phyloP scores from a whole-genome alignment of 2,888 invertebrate species.

The Amphipoea lucens region DNA sequence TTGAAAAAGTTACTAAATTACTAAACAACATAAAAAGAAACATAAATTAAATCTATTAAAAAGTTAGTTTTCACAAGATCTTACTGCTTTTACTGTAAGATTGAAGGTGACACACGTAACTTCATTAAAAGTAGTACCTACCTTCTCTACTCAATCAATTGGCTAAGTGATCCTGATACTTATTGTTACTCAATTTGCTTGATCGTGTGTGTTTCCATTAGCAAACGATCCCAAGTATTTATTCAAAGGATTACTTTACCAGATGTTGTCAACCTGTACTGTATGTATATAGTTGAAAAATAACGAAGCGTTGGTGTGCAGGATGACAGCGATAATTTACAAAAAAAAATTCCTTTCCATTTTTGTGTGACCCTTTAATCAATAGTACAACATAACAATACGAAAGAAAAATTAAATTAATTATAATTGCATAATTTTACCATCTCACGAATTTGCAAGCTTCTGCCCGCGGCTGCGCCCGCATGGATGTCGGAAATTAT shows the following conservation, averaged over 20 bases:
- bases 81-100: neutral
- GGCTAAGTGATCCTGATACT: neutral
- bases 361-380: neutral
- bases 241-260: conserved; percentile 17
- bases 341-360: neutral
- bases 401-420: neutral
- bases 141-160: neutral
- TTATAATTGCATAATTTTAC: too few species aligned
- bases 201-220: conserved; percentile 11
- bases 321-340: neutral
- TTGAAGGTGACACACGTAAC: neutral
- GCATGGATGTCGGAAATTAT: too few species aligned
- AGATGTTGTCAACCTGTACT: neutral
- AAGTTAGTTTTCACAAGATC: neutral
- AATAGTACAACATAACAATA: neutral
- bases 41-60: too few species aligned
- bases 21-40: too few species aligned
- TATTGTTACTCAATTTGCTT: conserved; percentile 26
- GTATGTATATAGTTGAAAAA: conserved; percentile 11
- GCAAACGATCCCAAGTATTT: conserved; percentile 11
- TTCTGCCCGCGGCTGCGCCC: too few species aligned
- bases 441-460: too few species aligned
- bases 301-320: neutral
- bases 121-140: neutral
- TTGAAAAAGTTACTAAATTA: too few species aligned